Percentiles rank a stretch among this genome's conserved stretches.
Evolutionary conservation across 2,797 vertebrate genomes (phyloP).

Genomic region (Lepus townsendii): DNA sequence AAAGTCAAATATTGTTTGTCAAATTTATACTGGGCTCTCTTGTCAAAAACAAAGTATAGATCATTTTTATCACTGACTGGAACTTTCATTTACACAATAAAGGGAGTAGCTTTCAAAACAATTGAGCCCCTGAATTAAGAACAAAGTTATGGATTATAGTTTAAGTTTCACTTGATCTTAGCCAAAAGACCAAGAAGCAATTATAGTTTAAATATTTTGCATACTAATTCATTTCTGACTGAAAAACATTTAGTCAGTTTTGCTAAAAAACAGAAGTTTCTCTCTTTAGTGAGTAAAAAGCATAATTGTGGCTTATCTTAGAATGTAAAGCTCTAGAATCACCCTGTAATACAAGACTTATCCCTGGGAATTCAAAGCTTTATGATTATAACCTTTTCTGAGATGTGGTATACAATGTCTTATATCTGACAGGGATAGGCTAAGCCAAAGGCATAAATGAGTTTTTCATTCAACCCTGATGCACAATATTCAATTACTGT

Average conservation of each 20-base stretch:
- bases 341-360: constrained; percentile 61
- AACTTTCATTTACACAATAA: constrained; percentile 42
- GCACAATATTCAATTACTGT: not conserved
- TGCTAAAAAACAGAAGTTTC: constrained; percentile 22
- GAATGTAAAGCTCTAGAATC: constrained; percentile 58
- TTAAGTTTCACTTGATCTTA: too few species aligned
- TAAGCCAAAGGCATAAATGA: constrained; percentile 17
- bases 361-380: constrained; percentile 67
- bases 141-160: not conserved
- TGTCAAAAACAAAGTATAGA: not conserved
- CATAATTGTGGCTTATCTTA: constrained; percentile 14
- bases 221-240: not conserved
- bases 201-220: not conserved
- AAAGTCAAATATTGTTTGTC: not conserved
- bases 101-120: constrained; percentile 15
- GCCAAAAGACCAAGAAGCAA: too few species aligned
- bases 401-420: not conserved
- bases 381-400: constrained; percentile 36
- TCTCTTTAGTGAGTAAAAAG: constrained; percentile 47
- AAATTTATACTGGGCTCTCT: not conserved
- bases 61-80: not conserved
- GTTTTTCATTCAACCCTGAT: not conserved
- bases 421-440: not conserved
- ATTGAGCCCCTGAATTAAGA: not conserved
- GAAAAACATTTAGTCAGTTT: constrained; percentile 50